Percentiles rank a stretch among this genome's conserved stretches.
Conservation (phyloP, 2,888 invertebrate genomes). For the Amphiduros pacificus region DNA sequence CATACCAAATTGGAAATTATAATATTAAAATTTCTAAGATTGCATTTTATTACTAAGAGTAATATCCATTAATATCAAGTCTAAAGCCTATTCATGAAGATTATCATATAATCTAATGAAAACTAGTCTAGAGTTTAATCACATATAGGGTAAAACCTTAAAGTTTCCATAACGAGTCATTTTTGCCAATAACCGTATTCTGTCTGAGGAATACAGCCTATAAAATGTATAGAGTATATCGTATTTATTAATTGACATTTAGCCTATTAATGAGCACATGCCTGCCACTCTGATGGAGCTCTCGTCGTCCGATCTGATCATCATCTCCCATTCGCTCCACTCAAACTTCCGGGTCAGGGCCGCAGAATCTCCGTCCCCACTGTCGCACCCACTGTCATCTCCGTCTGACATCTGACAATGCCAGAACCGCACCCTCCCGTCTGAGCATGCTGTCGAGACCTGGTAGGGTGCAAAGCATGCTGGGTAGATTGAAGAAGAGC, state of each 20-base stretch:
- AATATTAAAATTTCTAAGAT: background rate
- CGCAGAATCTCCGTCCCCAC: background rate
- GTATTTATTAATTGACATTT: too few species aligned
- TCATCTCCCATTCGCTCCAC: slow-evolving; percentile 90
- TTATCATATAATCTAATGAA: background rate
- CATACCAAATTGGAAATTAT: background rate
- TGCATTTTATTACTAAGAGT: background rate
- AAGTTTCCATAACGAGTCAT: background rate
- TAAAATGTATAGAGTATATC: too few species aligned
- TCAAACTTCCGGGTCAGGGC: slow-evolving; percentile 66
- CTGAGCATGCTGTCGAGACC: slow-evolving; percentile 92
- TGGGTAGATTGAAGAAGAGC: slow-evolving; percentile 96
- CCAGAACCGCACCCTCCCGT: slow-evolving; percentile 76
- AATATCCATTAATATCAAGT: background rate
- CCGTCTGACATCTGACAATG: slow-evolving; percentile 19
- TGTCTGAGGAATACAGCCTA: background rate
- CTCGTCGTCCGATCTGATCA: slow-evolving; percentile 67
- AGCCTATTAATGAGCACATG: too few species aligned
- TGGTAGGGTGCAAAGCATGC: slow-evolving; percentile 98
- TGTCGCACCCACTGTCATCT: background rate
- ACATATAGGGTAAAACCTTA: background rate
- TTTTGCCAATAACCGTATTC: background rate
- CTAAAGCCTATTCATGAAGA: background rate
- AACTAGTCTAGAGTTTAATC: background rate
- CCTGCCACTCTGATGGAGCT: slow-evolving; percentile 75